Evolutionary conservation across 1,140 invertebrate genomes (phyloP), one percentile per base, ranked within the genome.

Genomic region (Aphaenogaster rudis): DNA sequence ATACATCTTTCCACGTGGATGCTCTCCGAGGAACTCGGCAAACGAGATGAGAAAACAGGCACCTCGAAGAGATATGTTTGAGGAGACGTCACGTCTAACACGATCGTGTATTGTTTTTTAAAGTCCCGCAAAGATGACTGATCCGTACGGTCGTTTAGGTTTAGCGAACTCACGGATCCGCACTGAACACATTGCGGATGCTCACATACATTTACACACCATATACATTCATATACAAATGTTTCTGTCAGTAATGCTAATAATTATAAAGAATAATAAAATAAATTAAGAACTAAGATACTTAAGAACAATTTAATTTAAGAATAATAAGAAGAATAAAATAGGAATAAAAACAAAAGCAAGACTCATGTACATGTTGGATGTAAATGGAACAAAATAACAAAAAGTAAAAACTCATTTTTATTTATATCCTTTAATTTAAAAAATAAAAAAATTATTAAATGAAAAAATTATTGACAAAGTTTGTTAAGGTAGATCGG

Each of bases 1-100:
- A 76, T 90, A 66, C 80, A 88, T 88, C 81, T 88, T 92, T 85
- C 78, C 85, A 86, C 84, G 85, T 63, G 88, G 71, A 57, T 69
- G 57, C 54, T 88, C 42, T 86, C 64, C 78, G 72, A 54, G 54
- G 54, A 86, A 88, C 57, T 78, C 21, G 80, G 61, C 63, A 15
- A 17, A 33, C 71, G 54, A 79, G 67, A 88, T 76, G 21, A 54
- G 74, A 86, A 90, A 86, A 67, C 80, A 61, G 64, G 21, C 59
- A 71, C 7, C 61, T 54, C 71, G 45, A 76, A 69, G 17, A 59
- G 28, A 79, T 78, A 48, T 74, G 33, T 45, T 59, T 57, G 28
- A 21, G 45, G 74, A 59, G 15, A 21, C 0, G 33, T 52, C 9
- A 67, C 11, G 0, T 39, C 2, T 39, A n/a, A 33, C 21, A 17